phyloP scores from a whole-genome alignment of 92 coral and sea anemone genomes.

The Epizoanthus scotinus region DNA sequence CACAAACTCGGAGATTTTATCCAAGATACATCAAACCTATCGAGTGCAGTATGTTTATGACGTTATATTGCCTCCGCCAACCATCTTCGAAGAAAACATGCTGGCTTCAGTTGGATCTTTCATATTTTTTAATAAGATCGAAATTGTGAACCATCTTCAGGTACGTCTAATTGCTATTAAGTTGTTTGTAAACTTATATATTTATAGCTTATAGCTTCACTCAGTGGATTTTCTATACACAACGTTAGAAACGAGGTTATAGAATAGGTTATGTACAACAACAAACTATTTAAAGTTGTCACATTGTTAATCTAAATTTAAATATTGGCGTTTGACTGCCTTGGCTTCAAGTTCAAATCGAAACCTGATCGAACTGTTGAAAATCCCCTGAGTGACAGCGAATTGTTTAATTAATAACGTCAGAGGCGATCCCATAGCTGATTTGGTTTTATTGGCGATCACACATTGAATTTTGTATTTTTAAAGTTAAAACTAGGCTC shows the following conservation, averaged over 20 bases:
- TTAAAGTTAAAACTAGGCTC: not conserved
- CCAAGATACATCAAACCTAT: conserved; percentile 95
- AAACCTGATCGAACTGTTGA: not conserved
- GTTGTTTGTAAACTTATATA: not conserved
- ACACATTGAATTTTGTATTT: not conserved
- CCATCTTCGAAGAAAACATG: conserved; percentile 95
- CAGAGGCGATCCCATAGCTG: not conserved
- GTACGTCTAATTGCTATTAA: conserved; percentile 51
- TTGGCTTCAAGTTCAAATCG: not conserved
- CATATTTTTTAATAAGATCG: conserved; percentile 97
- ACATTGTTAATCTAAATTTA: not conserved
- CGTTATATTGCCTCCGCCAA: conserved; percentile 93
- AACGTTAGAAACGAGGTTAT: too few species aligned
- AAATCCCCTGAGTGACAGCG: conserved; percentile 1
- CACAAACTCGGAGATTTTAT: conserved; percentile 84
- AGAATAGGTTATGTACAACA: not conserved
- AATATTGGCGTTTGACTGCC: not conserved
- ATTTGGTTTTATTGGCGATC: not conserved
- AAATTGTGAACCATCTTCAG: conserved; percentile 96
- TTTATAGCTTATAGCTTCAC: not conserved
- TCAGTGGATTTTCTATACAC: too few species aligned
- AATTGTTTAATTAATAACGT: not conserved
- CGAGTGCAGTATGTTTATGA: conserved; percentile 96
- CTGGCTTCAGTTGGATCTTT: conserved; percentile 88
- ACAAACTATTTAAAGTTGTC: not conserved